Evolutionary conservation across 2,888 invertebrate genomes (phyloP).

Genomic region (Mechanitis mazaeus): DNA sequence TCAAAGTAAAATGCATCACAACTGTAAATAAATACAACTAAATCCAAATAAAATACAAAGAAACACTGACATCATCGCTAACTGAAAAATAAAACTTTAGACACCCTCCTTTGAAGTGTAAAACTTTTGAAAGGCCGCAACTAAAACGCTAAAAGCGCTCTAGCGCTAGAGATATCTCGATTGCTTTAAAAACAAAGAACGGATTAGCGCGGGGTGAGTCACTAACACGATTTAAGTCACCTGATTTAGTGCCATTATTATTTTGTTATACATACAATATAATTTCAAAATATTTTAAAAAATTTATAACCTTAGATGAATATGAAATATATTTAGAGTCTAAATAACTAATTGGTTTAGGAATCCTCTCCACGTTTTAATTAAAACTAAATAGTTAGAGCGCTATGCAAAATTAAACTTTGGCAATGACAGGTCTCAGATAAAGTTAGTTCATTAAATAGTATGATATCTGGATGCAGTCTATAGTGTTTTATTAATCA

Average conservation of each 20-base stretch:
- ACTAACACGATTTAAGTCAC: neutral
- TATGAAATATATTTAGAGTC: too few species aligned
- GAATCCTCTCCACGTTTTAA: neutral
- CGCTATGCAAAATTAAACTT: neutral
- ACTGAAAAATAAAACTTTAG: constrained; percentile 12
- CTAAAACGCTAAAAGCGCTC: constrained; percentile 20
- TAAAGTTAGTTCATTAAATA: constrained; percentile 52
- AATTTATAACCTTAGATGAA: neutral
- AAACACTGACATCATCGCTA: too few species aligned
- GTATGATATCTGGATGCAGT: constrained; percentile 56
- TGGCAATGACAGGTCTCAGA: constrained; percentile 17
- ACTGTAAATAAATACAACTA: too few species aligned
- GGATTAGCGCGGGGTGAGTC: constrained; percentile 26
- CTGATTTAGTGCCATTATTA: neutral
- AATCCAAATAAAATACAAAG: too few species aligned
- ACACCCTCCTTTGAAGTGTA: constrained; percentile 16
- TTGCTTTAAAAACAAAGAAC: constrained; percentile 32
- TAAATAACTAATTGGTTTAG: neutral
- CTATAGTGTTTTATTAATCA: constrained; percentile 66
- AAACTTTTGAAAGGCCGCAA: constrained; percentile 22
- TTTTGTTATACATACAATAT: neutral
- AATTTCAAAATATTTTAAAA: neutral
- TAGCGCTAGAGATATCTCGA: constrained; percentile 21
- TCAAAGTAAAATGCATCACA: too few species aligned
- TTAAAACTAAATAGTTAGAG: neutral